phyloP scores from a whole-genome alignment of 2,113 vertebrate species.

The Cisticola juncidis region DNA sequence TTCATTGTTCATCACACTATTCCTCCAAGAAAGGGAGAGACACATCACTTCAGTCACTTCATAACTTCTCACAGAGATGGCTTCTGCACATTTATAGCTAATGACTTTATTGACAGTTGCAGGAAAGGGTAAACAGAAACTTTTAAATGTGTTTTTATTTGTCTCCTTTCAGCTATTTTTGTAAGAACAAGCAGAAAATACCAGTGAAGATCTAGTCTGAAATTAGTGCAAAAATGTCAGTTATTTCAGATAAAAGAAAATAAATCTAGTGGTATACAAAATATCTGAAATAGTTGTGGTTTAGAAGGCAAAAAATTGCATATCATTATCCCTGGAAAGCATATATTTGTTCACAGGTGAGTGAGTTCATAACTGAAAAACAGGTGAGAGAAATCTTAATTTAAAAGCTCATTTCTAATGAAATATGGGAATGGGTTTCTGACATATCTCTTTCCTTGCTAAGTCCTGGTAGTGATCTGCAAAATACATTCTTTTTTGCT shows the following conservation, averaged over 20 bases:
- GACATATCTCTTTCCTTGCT: background rate
- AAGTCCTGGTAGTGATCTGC: background rate
- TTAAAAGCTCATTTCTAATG: background rate
- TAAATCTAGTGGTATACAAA: background rate
- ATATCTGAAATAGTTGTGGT: background rate
- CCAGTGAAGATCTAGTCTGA: background rate
- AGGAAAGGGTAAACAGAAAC: slow-evolving; percentile 2
- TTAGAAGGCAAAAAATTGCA: background rate
- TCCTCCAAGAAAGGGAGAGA: slow-evolving; percentile 58
- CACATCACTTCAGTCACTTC: slow-evolving; percentile 31
- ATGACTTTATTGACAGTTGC: background rate
- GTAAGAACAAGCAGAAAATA: background rate
- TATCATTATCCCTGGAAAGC: background rate
- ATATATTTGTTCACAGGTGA: background rate
- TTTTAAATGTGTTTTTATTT: background rate
- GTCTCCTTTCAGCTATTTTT: background rate
- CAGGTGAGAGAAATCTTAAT: background rate
- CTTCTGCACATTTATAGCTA: background rate
- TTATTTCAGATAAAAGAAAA: background rate
- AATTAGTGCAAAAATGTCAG: background rate
- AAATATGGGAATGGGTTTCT: background rate
- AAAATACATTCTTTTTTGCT: background rate
- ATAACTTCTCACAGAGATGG: slow-evolving; percentile 17
- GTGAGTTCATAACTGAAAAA: background rate
- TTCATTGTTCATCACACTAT: slow-evolving; percentile 82